Evolutionary conservation across 2,888 invertebrate genomes (phyloP), one percentile per base, ranked within the genome.

Genomic region (Tinea pellionella): DNA sequence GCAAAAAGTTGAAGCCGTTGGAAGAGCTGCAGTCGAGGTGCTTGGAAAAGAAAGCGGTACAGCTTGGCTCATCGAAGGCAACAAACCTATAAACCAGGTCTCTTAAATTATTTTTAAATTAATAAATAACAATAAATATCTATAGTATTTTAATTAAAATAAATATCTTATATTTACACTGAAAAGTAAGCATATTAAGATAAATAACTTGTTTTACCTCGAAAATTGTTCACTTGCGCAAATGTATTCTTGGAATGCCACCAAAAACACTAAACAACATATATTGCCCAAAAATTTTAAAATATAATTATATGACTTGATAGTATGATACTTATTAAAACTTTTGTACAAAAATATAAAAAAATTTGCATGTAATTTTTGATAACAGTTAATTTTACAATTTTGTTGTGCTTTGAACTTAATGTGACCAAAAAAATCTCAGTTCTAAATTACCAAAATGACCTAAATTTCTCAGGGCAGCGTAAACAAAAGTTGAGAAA

Each of bases 61-160:
- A 1, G 83, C 88, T 0, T 90, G 89, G 89, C 72, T 88, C 19
- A 76, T 82, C 16, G 88, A 89, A 69, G 88, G 80, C 1, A 74
- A 71, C 0, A 69, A 76, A 60, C 78, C 80, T 2, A 71, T 75
- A 43, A 73, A 71, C 61, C 68, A 77, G 66, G 71, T 77, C 3
- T 32, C 47, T 16, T 41, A 59, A 19, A 37, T 12, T 37, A 1
- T 37, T 12, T 12, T 24, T 24, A 24, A 24, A 24, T 24, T 24
- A 24, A 24, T 24, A 24, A 24, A 24, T 2, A 37, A 37, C 37
- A 9, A 37, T 6, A 37, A 12, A 37, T n/a, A 37, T 37, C 37
- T 6, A 6, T 37, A 2, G 2, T 12, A 6, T 37, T 37, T n/a
- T 9, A 12, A 6, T 37, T 37, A 12, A 2, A 37, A 37, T 37